Base-by-base conservation (phyloP, 2,113 vertebrate species). In the Trachemys scripta region DNA sequence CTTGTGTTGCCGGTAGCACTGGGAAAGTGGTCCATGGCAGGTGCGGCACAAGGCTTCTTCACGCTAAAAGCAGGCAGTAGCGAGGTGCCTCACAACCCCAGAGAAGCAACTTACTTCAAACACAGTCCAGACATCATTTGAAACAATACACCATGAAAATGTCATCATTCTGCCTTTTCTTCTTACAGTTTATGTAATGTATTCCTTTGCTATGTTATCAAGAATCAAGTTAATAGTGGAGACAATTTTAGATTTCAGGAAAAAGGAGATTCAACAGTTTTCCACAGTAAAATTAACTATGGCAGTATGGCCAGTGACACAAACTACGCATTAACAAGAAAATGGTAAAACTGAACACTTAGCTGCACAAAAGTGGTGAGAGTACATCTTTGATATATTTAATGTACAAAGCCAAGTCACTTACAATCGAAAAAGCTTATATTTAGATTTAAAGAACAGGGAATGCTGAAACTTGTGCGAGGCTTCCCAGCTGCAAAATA, bases 331-430 rank as follows among this genome's bases (percentile, higher is more conserved):
- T 38, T 78, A 96, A 87, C 72, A 93, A 93, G 84, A 69, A 84
- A 49, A 20, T 86, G 92, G 94, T 95, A 87, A 90, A 93, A 94
- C 93, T 90, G 88, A 90, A 7, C 87, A 89, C 84, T 92, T 82
- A 47, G 82, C 76, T 82, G 45, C 79, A 92, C 31, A 88, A 89
- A 95, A 96, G 69, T 56, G 88, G 76, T 57, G 87, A n/a, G 85
- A 94, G 69, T 91, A 90, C 59, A 95, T 2, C 4, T 93, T 89
- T 90, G 86, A 90, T 20, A 72, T 78, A 94, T 38, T 85, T 91
- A 65, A 93, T 90, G 35, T 76, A 93, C 95, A 92, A 96, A 85
- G 87, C 94, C 69, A 82, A 20, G 72, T 78, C 80, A 76, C 92
- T 95, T 93, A 92, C 24, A 80, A 91, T 95, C 7, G 5, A 42